Base-by-base conservation (phyloP, 2,113 vertebrate genomes). In the Mobula hypostoma region DNA sequence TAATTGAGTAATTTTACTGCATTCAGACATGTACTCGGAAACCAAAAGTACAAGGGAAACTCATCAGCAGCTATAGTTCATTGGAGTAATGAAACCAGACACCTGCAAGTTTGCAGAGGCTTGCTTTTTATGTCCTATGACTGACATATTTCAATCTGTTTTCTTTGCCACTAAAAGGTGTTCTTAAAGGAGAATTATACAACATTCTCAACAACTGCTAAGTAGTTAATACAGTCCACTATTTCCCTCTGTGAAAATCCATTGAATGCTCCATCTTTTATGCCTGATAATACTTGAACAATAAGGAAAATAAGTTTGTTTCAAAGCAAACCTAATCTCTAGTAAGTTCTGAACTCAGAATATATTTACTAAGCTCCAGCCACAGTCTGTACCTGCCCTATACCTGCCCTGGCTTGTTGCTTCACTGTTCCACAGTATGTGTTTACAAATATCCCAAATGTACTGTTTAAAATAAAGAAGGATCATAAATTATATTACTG, bases 1-100 rank as follows among this genome's bases (percentile, higher is more conserved):
- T 93, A 93, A 93, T 93, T 93, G 91, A 93, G 91, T 93, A 93
- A 93, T 93, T 93, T 93, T 93, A 74, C 36, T 93, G 91, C 91
- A 93, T 93, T 93, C 91, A 93, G 91, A 72, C 91, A 74, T 74
- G 91, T 74, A 56, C 68, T 93, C 70, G 68, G 91, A 93, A 93
- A 93, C 68, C 70, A 74, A 72, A 74, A 74, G 91, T 72, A 93
- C 68, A 93, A 72, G 91, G 72, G 68, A 93, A 93, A 74, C 91
- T 93, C 91, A 93, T 93, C 91, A 93, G 70, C 68, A 93, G 70
- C 91, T 93, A 93, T 93, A 93, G 91, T 93, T 93, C 91, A 74
- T 56, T 48, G 91, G 68, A 48, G 91, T 93, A 93, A 93, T 93
- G 91, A 74, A 93, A 93, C 91, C 36, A 27, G 74, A 74, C 91